Evolutionary conservation across 2,113 vertebrate species (phyloP), one percentile per base, ranked within the genome.

Genomic region (Periophthalmus modestus): DNA sequence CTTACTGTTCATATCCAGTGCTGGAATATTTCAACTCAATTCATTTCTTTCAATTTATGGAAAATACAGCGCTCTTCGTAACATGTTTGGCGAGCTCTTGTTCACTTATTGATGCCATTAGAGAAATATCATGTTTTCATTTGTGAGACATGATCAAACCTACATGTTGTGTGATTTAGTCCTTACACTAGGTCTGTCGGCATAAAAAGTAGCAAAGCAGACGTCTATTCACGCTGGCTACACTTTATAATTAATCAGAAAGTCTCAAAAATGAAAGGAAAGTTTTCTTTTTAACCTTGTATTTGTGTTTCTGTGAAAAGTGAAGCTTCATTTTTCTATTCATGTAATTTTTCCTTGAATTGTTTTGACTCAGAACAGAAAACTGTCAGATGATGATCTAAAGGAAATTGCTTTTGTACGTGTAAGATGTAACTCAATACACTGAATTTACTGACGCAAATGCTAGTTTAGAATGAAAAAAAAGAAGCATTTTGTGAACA

Each of bases 1-100:
- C 36, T 65, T 34, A 65, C 62, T 65, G 62, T 65, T 65, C 62
- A 39, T n/a, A 65, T 65, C 19, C 62, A 65, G 62, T 43, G 62
- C 62, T 11, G 34, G 34, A 65, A 39, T n/a, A 65, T n/a, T 65
- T 65, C 34, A 65, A 43, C 34, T 65, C 34, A 43, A 65, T 39
- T 65, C 34, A 65, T 65, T 43, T 65, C 9, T 39, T 65, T n/a
- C 62, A 65, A 43, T 65, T 65, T 65, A 39, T 43, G 34, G 62
- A 39, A 34, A 43, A 65, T 39, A 39, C 62, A 12, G 62, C 2
- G 7, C 34, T 19, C 62, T 21, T 21, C 19, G 34, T 39, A 65
- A n/a, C 34, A 65, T 36, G 33, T 65, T 65, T 65, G 62, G 33
- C 10, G 36, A 65, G 62, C 62, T 65, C 62, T 65, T 65, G 62